A percentile compares a stretch with the other conserved stretches of the same genome.
Conservation (phyloP, 2,888 invertebrate species). For the Dione vanillae region DNA sequence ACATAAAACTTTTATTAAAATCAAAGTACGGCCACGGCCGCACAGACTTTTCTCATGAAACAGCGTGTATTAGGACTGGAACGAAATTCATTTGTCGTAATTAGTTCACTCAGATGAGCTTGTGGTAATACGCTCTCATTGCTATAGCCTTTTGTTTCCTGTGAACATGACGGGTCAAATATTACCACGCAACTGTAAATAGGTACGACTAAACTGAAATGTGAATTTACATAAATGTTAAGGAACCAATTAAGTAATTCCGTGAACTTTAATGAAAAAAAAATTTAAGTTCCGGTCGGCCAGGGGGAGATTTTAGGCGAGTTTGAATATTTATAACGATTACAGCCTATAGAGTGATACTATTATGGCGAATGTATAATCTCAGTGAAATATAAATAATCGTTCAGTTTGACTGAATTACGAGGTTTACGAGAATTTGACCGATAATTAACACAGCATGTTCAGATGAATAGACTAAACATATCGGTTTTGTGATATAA, state of each 20-base stretch:
- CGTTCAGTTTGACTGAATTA: no score
- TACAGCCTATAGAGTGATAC: no score
- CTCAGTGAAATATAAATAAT: no score
- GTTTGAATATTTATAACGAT: no score
- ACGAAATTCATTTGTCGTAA: slow-evolving; percentile 5
- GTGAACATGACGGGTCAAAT: background rate
- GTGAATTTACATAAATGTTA: background rate
- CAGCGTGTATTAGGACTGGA: background rate
- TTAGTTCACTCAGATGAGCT: slow-evolving; percentile 6
- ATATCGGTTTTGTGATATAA: no score
- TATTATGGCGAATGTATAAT: no score
- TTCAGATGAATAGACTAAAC: no score
- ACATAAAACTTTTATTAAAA: background rate
- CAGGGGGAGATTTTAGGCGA: no score
- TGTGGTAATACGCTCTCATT: background rate
- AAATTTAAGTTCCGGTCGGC: background rate
- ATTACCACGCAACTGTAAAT: background rate
- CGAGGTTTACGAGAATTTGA: no score
- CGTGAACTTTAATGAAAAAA: slow-evolving; percentile 9
- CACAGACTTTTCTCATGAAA: slow-evolving; percentile 1
- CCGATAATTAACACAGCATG: no score
- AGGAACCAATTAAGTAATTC: background rate
- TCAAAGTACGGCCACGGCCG: background rate
- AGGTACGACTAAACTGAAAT: background rate
- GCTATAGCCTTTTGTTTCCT: background rate